phyloP scores from a whole-genome alignment of 2,113 vertebrate species.

The Chionomys nivalis region DNA sequence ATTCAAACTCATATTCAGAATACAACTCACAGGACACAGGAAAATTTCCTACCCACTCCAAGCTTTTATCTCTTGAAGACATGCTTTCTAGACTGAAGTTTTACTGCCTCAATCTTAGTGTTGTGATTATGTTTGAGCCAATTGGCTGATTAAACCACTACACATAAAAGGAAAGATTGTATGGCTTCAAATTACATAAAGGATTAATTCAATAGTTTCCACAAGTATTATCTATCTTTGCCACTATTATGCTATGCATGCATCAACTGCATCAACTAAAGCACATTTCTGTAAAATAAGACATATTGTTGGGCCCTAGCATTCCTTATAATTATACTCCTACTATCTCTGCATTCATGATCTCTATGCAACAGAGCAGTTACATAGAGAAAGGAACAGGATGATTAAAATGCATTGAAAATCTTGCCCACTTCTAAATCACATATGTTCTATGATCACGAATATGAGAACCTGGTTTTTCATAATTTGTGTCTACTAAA shows the following conservation, averaged over 20 bases:
- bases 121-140: not conserved
- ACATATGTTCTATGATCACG: not conserved
- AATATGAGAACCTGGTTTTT: not conserved
- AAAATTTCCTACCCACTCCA: not conserved
- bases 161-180: no score
- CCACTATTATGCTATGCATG: no score
- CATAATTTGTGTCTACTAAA: not conserved
- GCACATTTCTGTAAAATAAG: not conserved
- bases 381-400: not conserved
- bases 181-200: not conserved
- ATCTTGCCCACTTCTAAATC: not conserved
- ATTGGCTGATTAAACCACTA: not conserved
- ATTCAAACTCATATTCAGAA: not conserved
- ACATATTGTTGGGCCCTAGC: not conserved
- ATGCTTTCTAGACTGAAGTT: not conserved
- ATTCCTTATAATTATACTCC: no score
- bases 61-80: not conserved
- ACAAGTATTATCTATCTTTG: not conserved
- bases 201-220: not conserved
- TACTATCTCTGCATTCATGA: not conserved
- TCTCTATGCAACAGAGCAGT: not conserved
- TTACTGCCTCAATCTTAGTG: not conserved
- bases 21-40: not conserved
- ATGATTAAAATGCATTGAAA: not conserved
- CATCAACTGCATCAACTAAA: not conserved